These are phyloP conservation scores for Andrena cerasifolii DNA, from an alignment of 1,140 invertebrate species.

Conservation along the genomic window DNA sequence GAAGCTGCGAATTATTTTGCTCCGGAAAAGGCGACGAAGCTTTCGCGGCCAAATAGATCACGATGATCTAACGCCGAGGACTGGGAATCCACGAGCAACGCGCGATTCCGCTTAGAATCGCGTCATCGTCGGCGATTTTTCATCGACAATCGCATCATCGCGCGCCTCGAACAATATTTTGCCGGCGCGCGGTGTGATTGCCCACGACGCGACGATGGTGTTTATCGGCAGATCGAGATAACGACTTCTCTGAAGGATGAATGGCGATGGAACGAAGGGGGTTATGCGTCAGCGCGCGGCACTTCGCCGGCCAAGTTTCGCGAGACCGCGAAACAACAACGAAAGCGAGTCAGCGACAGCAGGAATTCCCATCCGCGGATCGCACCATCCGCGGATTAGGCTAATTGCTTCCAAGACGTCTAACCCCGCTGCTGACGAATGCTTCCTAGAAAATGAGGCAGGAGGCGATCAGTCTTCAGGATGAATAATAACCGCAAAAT, in stretches of 20 bases:
- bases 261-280: neutral
- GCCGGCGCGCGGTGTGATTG: neutral
- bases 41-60: no score
- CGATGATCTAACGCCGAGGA: no score
- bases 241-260: slow-evolving; percentile 20
- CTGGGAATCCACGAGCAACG: neutral
- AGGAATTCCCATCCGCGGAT: neutral
- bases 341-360: slow-evolving; percentile 1
- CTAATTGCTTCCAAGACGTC: neutral
- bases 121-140: neutral
- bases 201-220: neutral
- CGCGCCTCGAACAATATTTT: neutral
- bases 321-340: neutral
- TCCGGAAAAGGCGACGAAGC: no score
- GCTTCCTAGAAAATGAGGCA: no score
- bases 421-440: no score
- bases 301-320: no score
- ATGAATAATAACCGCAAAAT: no score
- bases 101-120: neutral
- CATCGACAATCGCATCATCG: neutral
- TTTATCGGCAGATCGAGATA: slow-evolving; percentile 33
- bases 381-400: neutral
- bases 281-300: no score
- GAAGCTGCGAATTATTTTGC: no score
- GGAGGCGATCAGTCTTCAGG: no score